phyloP scores from a whole-genome alignment of 1,140 invertebrate species.

The Carposina sasakii region DNA sequence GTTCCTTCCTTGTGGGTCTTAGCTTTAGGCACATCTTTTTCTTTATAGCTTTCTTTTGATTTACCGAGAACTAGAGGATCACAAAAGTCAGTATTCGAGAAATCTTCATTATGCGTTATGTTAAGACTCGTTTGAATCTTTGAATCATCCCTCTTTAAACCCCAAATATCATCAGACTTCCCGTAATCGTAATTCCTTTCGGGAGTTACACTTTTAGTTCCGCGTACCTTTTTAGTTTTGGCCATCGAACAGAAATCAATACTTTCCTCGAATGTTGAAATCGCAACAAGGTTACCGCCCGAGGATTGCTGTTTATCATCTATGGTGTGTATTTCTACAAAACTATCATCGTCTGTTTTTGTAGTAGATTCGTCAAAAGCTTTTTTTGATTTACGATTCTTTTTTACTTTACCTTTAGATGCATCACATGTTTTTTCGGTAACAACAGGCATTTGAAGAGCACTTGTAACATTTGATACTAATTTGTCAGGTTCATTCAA shows the following conservation, averaged over 20 bases:
- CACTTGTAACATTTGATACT: constrained; percentile 11
- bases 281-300: constrained; percentile 54
- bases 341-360: constrained; percentile 57
- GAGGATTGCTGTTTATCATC: constrained; percentile 47
- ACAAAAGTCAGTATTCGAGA: too few relatives aligned
- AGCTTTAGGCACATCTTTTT: constrained; percentile 13
- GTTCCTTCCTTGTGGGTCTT: constrained; percentile 14
- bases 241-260: constrained; percentile 32
- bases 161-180: constrained; percentile 8
- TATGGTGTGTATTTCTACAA: constrained; percentile 63
- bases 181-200: constrained; percentile 34
- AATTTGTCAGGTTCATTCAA: constrained; percentile 43
- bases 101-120: too few relatives aligned
- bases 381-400: constrained; percentile 50
- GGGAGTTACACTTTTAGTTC: constrained; percentile 44
- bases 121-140: too few relatives aligned
- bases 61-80: constrained; percentile 2
- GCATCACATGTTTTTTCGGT: constrained; percentile 42
- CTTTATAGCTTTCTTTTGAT: constrained; percentile 1
- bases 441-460: constrained; percentile 11
- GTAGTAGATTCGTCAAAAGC: constrained; percentile 38
- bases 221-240: constrained; percentile 43
- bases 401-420: constrained; percentile 53
- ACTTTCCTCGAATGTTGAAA: constrained; percentile 52
- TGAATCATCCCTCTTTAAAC: too few relatives aligned